These are phyloP conservation scores for Trematocara stigmaticum DNA, from an alignment of 2,113 vertebrate species.

Conservation along the genomic window DNA sequence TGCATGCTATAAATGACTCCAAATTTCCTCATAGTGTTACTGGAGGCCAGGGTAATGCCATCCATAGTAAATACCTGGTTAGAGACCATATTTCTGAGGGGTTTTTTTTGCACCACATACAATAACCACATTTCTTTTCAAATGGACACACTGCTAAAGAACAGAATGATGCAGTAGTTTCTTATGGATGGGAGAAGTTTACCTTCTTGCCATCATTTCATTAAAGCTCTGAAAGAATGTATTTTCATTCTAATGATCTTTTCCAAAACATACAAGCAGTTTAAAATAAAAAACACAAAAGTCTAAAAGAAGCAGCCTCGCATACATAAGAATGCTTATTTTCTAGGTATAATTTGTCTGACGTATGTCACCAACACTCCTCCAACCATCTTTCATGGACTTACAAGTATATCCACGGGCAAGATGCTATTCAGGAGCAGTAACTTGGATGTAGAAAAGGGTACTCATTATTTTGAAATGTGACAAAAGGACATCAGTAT, in stretches of 20 bases:
- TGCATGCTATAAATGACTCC: neutral
- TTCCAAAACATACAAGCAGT: neutral
- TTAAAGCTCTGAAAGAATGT: neutral
- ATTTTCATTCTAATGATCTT: neutral
- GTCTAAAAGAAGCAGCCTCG: neutral
- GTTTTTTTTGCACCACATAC: rapidly evolving
- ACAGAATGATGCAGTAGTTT: neutral
- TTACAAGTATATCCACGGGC: neutral
- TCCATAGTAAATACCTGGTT: neutral
- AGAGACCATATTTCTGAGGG: neutral
- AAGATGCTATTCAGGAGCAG: neutral
- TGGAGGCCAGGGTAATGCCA: neutral
- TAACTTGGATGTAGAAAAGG: neutral
- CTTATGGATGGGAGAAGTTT: neutral
- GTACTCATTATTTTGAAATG: neutral
- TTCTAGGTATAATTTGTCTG: neutral
- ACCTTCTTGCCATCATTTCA: neutral
- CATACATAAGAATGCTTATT: neutral
- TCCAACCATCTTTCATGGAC: neutral
- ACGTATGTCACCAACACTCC: neutral
- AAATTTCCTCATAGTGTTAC: neutral
- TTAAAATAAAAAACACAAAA: neutral
- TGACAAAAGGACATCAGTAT: neutral
- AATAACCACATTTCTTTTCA: neutral
- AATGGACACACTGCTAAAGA: neutral